Evolutionary conservation across 2,113 vertebrate species (phyloP), one percentile per base, ranked within the genome.

Genomic region (Odontophorus gujanensis): DNA sequence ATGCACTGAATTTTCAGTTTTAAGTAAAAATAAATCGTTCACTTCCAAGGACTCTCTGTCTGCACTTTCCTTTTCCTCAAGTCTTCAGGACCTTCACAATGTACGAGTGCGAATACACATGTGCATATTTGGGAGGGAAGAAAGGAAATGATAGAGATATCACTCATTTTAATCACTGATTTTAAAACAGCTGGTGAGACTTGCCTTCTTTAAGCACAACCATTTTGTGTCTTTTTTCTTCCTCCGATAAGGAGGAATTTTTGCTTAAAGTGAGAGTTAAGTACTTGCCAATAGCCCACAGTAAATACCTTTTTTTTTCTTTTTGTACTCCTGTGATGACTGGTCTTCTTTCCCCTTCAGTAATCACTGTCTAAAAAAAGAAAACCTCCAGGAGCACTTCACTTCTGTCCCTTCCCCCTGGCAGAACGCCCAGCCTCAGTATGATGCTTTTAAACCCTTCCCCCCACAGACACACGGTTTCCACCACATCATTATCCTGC

Each of bases 331-430:
- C 43, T 81, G 3, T 82, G 90, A 72, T 74, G 82, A 95, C 95
- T 84, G 66, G 95, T 87, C 83, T 95, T 93, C 93, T 97, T 97
- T 97, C 75, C 62, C 62, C 80, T 96, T 95, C 80, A 95, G 66
- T 84, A 94, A 97, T 92, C 88, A 87, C 81, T 90, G 68, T 91
- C 95, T 96, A 96, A 96, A 95, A 97, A 96, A 94, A 95, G 95
- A 92, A 97, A 97, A 95, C 57, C 90, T 97, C 95, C 82, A 96
- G 87, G 95, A 90, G 81, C 45, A 96, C 92, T 97, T 96, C 95
- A 93, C 90, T 96, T 96, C 94, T 97, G 93, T 97, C 96, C 78
- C 81, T 91, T 91, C 84, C 85, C 48, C 48, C 92, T 97, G 81
- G 96, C 96, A 96, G 93, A 48, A 77, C 34, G 96, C 97, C 97